A percentile compares a stretch with the other conserved stretches of the same genome.
Conservation (phyloP, 2,888 invertebrate species). For the Pristionchus entomophagus region DNA sequence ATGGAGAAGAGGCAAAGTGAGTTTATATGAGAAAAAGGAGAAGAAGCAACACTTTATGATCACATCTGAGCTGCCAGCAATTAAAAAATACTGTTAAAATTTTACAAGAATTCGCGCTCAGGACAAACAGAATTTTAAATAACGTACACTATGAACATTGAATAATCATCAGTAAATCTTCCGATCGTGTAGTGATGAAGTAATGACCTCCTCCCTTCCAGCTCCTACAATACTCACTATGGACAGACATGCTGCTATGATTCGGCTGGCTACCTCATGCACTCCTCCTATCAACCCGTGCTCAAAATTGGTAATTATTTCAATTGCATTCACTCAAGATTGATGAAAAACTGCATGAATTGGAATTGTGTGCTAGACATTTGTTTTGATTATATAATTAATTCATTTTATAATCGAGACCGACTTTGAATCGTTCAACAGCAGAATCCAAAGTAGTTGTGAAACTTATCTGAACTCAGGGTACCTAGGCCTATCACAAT, state of each 20-base stretch:
- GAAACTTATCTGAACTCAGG: background rate
- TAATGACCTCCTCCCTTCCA: constrained; percentile 50
- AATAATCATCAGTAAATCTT: too few species aligned
- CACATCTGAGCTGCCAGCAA: too few species aligned
- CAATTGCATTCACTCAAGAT: background rate
- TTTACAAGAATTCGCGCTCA: too few species aligned
- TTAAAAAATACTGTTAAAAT: too few species aligned
- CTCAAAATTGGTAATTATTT: constrained; percentile 57
- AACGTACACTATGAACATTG: too few species aligned
- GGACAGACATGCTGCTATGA: constrained; percentile 98
- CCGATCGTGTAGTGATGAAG: background rate
- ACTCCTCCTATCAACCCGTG: constrained; percentile 91
- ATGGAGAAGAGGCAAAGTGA: constrained; percentile 48
- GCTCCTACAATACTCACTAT: constrained; percentile 70
- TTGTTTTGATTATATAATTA: background rate
- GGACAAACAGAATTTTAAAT: too few species aligned
- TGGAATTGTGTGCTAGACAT: too few species aligned
- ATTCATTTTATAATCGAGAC: background rate
- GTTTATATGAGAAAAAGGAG: background rate
- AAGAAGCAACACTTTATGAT: background rate
- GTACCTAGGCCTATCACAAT: too few species aligned
- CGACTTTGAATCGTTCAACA: too few species aligned
- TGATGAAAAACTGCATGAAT: background rate
- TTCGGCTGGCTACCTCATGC: constrained; percentile 89
- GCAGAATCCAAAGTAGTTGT: background rate